Base-by-base conservation (phyloP, 2,888 invertebrate genomes). In the Parnassius glacialis region DNA sequence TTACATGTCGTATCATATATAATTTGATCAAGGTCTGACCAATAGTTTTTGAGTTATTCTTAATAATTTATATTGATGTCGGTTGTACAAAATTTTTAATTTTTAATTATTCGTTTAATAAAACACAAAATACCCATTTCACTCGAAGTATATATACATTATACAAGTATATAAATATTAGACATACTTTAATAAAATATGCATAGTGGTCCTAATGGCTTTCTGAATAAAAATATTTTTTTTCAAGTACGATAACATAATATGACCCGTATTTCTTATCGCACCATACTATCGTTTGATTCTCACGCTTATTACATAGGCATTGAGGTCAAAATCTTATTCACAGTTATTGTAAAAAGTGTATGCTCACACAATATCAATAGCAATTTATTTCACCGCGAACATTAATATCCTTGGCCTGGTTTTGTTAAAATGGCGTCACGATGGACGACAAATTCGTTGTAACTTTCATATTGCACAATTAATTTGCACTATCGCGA, bases 341-440 rank as follows among this genome's bases (percentile, higher is more conserved):
- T 10, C 20, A 20, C 12, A n/a, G 20, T 12, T 45, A 48, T 52
- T 5, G 52, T 52, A 52, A n/a, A 13, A 52, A 52, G 41, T 45
- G n/a, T 47, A 41, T 42, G 12, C 16, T 25, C 42, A 44, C 16
- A 11, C 44, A 20, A 44, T 59, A 59, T 53, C 59, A n/a, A 59
- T 48, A 59, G 42, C 53, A 53, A 53, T 53, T 48, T 59, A 48
- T 57, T 48, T 43, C 43, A 43, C 48, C 42, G 58, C 34, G 42
- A 44, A 52, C 43, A 50, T 51, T 55, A 11, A 43, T 11, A 60
- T 60, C 60, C 60, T 60, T 60, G 60, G 60, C 60, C 60, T 13
- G 54, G 50, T 60, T 60, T 48, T 16, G 47, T 48, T 50, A 50
- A 54, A 54, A 54, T 54, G 53, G 52, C 59, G 52, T 16, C 34